These are phyloP conservation scores for Lindbergichthys nudifrons DNA, from an alignment of 2,797 vertebrate species.

Conservation along the genomic window DNA sequence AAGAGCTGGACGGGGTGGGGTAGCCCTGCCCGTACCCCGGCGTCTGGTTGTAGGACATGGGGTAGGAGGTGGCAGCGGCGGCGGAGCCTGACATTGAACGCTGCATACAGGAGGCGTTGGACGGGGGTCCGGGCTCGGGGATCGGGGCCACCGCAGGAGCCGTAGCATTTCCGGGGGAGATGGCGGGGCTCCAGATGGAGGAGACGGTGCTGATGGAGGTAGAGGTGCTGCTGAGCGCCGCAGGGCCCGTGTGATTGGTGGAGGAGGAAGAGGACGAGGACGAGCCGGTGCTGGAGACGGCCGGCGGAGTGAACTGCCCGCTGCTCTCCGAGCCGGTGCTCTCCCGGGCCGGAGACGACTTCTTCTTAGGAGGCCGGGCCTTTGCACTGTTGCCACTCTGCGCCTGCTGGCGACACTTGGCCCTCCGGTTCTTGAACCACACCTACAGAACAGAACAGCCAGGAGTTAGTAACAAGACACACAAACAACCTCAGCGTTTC, in stretches of 20 bases:
- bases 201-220: conserved; percentile 90
- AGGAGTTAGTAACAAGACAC: conserved; percentile 47
- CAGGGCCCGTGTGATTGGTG: conserved; percentile 81
- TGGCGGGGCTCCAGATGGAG: conserved; percentile 98
- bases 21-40: conserved; percentile 94
- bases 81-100: conserved; percentile 88
- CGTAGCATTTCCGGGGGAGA: conserved; percentile 90
- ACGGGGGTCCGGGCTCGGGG: conserved; percentile 87
- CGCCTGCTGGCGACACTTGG: conserved; percentile 96
- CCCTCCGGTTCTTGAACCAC: conserved; percentile 98
- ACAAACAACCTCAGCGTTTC: conserved; percentile 37
- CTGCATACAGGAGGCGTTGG: conserved; percentile 94
- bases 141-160: conserved; percentile 84
- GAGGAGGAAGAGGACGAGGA: conserved; percentile 90
- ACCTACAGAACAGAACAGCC: conserved; percentile 84
- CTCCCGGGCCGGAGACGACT: conserved; percentile 93
- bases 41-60: conserved; percentile 95
- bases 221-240: conserved; percentile 83
- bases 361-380: conserved; percentile 95
- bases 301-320: conserved; percentile 96
- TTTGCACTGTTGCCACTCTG: conserved; percentile 91
- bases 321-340: conserved; percentile 97
- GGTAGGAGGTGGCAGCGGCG: conserved; percentile 88
- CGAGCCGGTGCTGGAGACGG: conserved; percentile 92
- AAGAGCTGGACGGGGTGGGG: conserved; percentile 92